These are phyloP conservation scores for Channallabes apus DNA, from an alignment of 2,797 vertebrate species.

Conservation along the genomic window DNA sequence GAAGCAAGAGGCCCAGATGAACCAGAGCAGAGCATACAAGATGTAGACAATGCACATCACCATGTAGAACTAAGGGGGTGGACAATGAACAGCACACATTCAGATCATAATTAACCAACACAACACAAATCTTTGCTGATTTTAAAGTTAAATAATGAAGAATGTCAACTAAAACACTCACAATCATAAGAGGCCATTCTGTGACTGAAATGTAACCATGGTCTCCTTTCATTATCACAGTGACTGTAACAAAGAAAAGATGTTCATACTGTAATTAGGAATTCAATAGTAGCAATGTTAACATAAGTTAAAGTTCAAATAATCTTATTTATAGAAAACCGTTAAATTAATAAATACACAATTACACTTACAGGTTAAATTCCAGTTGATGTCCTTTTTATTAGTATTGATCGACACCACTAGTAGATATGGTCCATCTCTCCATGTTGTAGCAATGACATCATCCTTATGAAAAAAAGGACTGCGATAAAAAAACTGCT, in stretches of 20 bases:
- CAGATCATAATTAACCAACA: too few relatives aligned
- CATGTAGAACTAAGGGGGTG: slow-evolving; percentile 83
- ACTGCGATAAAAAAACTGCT: neutral
- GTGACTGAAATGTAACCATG: slow-evolving; percentile 86
- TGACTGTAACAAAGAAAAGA: slow-evolving; percentile 59
- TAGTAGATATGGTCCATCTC: slow-evolving; percentile 83
- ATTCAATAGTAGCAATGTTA: neutral
- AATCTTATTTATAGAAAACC: neutral
- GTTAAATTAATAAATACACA: neutral
- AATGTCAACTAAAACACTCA: slow-evolving; percentile 66
- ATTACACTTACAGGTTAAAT: slow-evolving; percentile 75
- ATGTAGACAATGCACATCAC: slow-evolving; percentile 88
- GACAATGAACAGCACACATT: slow-evolving; percentile 20
- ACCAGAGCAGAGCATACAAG: slow-evolving; percentile 84
- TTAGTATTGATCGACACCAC: slow-evolving; percentile 72
- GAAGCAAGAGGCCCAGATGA: slow-evolving; percentile 85
- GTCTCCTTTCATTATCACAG: slow-evolving; percentile 79
- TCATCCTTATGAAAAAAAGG: slow-evolving; percentile 60
- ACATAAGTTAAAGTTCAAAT: neutral
- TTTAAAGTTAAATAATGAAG: neutral
- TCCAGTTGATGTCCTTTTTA: slow-evolving; percentile 74
- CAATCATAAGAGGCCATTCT: slow-evolving; percentile 88
- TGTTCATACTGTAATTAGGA: neutral
- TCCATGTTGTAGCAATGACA: slow-evolving; percentile 81
- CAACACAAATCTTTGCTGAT: neutral